phyloP scores from a whole-genome alignment of 2,888 invertebrate genomes.

The Lithophane socia region DNA sequence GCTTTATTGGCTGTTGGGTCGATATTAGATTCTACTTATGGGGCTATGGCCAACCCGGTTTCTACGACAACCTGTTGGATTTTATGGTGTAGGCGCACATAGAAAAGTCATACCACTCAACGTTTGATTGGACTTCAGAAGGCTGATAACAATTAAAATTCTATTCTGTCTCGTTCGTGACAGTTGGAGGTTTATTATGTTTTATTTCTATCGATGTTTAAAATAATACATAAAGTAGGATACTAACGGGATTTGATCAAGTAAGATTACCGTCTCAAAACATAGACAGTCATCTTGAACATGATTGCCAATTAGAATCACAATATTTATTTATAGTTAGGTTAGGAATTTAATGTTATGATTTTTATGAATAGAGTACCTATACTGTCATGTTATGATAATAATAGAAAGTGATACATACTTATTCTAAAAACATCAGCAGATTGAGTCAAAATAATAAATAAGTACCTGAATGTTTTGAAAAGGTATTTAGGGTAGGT shows the following conservation, averaged over 20 bases:
- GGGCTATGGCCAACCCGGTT: constrained; percentile 32
- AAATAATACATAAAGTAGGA: constrained; percentile 11
- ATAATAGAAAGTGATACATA: neutral
- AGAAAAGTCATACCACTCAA: neutral
- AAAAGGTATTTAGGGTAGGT: neutral
- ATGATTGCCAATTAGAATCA: constrained; percentile 30
- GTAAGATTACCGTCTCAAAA: constrained; percentile 7
- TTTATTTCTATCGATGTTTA: constrained; percentile 23
- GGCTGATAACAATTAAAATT: no score
- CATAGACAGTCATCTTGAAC: neutral
- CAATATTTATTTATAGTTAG: neutral
- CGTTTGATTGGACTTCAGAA: no score
- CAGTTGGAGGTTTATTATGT: constrained; percentile 4
- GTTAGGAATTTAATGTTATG: neutral
- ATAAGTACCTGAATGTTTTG: neutral
- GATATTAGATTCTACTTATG: constrained; percentile 38
- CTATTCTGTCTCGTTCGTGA: no score
- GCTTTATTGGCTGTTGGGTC: constrained; percentile 12
- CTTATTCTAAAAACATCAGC: neutral
- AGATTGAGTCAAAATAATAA: neutral
- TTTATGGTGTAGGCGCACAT: constrained; percentile 21
- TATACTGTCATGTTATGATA: constrained; percentile 9
- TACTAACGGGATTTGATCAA: constrained; percentile 1
- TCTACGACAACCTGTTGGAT: constrained; percentile 33
- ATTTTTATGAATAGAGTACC: neutral